phyloP scores from a whole-genome alignment of 2,113 vertebrate genomes.

The Psilopsiagon aurifrons region DNA sequence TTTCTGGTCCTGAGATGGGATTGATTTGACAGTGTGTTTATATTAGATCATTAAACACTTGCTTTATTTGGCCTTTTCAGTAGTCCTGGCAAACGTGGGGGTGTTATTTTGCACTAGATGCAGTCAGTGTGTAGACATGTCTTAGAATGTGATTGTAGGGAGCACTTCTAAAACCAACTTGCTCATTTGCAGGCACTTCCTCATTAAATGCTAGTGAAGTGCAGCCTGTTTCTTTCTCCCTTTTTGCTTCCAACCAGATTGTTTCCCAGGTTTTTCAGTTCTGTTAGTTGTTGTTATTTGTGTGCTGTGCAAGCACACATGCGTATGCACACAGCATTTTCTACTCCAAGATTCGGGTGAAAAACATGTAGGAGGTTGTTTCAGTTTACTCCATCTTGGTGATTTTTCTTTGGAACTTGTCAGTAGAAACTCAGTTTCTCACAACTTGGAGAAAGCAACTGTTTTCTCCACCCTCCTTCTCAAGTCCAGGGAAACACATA shows the following conservation, averaged over 20 bases:
- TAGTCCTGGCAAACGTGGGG: not conserved
- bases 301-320: not conserved
- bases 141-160: fast-evolving
- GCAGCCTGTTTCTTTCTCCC: not conserved
- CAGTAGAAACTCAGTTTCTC: not conserved
- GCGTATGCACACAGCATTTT: not conserved
- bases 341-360: not conserved
- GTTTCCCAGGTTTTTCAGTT: not conserved
- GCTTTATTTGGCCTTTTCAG: not conserved
- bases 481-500: not conserved
- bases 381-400: not conserved
- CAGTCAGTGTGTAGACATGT: not conserved
- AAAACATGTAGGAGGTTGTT: not conserved
- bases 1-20: fast-evolving
- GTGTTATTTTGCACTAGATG: not conserved
- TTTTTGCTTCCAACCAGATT: conserved; percentile 8
- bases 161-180: not conserved
- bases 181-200: conserved; percentile 22
- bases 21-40: not conserved
- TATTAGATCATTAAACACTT: not conserved
- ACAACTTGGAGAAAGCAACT: not conserved
- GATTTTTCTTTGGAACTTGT: not conserved
- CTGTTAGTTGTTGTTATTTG: not conserved
- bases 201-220: not conserved
- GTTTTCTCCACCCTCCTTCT: not conserved